Evolutionary conservation across 2,113 vertebrate species (phyloP).

Genomic region (Cheirogaleus medius): DNA sequence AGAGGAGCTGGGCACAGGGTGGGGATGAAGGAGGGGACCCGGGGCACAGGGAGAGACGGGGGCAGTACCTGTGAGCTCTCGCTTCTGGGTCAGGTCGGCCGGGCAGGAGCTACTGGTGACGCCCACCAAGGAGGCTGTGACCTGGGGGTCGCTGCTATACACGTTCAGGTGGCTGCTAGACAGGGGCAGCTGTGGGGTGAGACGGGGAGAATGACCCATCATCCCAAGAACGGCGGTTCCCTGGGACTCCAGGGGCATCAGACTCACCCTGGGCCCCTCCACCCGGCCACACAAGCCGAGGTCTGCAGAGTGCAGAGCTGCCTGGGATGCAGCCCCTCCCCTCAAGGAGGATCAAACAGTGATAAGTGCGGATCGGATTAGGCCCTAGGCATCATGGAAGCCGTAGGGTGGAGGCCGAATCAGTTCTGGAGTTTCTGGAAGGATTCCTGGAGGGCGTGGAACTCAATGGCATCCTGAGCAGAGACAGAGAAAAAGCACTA

Average conservation of each 20-base stretch:
- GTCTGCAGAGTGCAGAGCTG: not conserved
- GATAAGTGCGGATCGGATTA: not conserved
- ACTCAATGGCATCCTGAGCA: not conserved
- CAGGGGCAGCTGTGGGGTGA: conserved; percentile 90
- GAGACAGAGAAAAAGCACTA: not conserved
- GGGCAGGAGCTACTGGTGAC: conserved; percentile 99
- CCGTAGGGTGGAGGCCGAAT: not conserved
- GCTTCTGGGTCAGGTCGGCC: conserved; percentile 95
- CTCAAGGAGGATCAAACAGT: no score
- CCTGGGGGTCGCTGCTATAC: conserved; percentile 92
- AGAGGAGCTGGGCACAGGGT: not conserved
- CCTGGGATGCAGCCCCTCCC: not conserved
- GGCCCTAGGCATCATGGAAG: not conserved
- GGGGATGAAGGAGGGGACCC: accelerated
- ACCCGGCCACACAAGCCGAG: not conserved
- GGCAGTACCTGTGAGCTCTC: conserved; percentile 92
- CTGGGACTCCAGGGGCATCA: not conserved
- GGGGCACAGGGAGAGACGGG: accelerated
- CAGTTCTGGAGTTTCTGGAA: not conserved
- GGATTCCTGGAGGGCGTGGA: not conserved
- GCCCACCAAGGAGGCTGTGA: conserved; percentile 91
- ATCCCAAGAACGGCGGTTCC: not conserved
- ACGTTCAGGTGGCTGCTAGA: conserved; percentile 98
- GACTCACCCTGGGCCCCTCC: not conserved
- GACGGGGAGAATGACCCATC: not conserved